Evolutionary conservation across 2,113 vertebrate species (phyloP), one percentile per base, ranked within the genome.

Genomic region (Halcyon malimbica): DNA sequence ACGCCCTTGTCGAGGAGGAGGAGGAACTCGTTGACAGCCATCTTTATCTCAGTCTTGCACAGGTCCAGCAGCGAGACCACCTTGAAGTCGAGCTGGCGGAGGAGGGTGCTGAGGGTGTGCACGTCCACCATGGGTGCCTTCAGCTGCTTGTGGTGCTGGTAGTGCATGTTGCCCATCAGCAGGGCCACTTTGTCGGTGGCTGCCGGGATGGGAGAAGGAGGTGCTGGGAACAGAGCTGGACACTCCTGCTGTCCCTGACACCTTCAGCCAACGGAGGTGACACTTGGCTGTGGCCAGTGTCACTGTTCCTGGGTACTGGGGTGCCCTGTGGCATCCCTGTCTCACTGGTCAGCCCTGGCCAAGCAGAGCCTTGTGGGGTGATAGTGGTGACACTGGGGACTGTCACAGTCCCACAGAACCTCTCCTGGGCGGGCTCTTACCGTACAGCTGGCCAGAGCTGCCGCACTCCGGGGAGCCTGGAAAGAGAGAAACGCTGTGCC

Each of bases 131-230:
- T 98, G 54, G 99, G 99, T 0, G 99, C 98, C 54, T 95, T 94
- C 62, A 99, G 98, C 94, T 97, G 98, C 50, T 96, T 97, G 97
- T 98, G 98, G 97, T 98, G 89, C 70, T 67, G 53, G 83, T 99
- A 99, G 96, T 98, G 99, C 99, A 99, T 98, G 97, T 99, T 99
- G 42, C 99, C 99, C 0, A 99, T 98, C 77, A 99, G 97, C 79
- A 99, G 98, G 1, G 99, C 99, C 39, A 99, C 98, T 97, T 99
- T 99, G 96, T 99, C 99, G 13, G 98, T 99, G 83, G 99, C 99
- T 99, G 87, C 80, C 10, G 11, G 62, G 44, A 75, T 0, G 0
- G 56, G 60, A 90, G 83, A 68, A 8, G 12, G 23, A 83, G 56
- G 28, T 1, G 11, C 5, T 83, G 54, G 62, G 53, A 24, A 19